Base-by-base conservation (phyloP, 2,113 vertebrate species). In the Pterophyllum scalare region DNA sequence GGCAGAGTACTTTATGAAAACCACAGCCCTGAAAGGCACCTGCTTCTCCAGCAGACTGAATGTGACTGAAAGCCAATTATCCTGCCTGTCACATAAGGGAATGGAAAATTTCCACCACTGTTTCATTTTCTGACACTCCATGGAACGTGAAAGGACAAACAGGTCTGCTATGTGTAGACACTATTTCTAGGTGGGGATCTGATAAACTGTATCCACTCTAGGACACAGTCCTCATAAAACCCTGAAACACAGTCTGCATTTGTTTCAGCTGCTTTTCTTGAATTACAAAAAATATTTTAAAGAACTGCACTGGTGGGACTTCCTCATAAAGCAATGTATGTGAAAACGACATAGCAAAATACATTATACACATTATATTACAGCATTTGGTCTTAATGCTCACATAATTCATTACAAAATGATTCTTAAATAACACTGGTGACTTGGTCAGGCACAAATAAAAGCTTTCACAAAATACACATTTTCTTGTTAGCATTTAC, bases 61-160 rank as follows among this genome's bases (percentile, higher is more conserved):
- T 84, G 86, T 85, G 90, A 91, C 85, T 89, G 89, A 84, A 88
- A 91, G 87, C 83, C 92, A 93, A 91, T 93, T 91, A 92, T 89
- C 82, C 77, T 1, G 28, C 81, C 89, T 85, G 92, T 89, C 90
- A 89, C 74, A 46, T 60, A 46, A 28, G 82, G 64, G 65, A 85
- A 75, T 61, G 54, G 88, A 22, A 74, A 20, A 88, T 81, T 62
- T 85, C 87, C 87, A 65, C 35, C 77, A 26, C 49, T 15, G 83
- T 74, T 84, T 82, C 79, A 14, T 77, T 67, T 24, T 76, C 79
- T 83, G 90, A 85, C 85, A 82, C 26, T 81, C 46, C 13, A 56
- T 8, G 52, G 60, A 84, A 81, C 43, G 31, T 33, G 61, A 79
- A 81, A 79, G 85, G 83, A 90, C 88, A 86, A 89, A 90, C 77